Evolutionary conservation across 2,888 invertebrate species (phyloP), one percentile per base, ranked within the genome.

Genomic region (Eretmocerus hayati): DNA sequence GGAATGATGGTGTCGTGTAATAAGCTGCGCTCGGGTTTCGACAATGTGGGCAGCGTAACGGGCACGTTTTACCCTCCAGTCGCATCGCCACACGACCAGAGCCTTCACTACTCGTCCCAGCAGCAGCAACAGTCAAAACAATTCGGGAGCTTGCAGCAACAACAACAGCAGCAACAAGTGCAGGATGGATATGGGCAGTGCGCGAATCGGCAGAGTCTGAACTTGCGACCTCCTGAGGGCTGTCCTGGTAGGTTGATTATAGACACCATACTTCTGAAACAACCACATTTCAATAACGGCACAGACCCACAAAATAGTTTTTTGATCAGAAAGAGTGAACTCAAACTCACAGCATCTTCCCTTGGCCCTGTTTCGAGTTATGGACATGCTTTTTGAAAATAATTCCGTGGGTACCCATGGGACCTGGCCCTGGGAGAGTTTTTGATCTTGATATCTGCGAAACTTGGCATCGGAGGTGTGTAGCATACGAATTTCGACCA

Each of bases 61-160:
- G 90, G 90, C 15, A 90, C 90, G 5, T 90, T 88, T 73, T 90
- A 88, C 68, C 90, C 90, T 18, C 90, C 90, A 1, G 85, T 90
- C 20, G 88, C 89, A 4, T 86, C 87, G 21, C 84, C 87, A 3
- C 87, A 89, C 64, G 88, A 86, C 62, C 85, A 86, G 66, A 74
- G 84, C 52, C 71, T 87, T 30, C 71, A 72, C 52, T 71, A 70
- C 56, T 63, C 62, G 23, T 62, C 59, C 50, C 69, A 67, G 49
- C 52, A 60, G 5, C 59, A 55, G 45, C 33, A 30, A 4, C 45
- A 45, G 38, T 15, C 30, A 5, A 33, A 46, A 20, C 42, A 42
- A 19, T 38, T 81, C 58, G 60, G 75, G 71, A 56, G 75, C 65
- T 60, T 68, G 64, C 60, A 61, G 46, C 58, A 58, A 47, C 56